A percentile compares a stretch with the other conserved stretches of the same genome.
These are phyloP conservation scores for Zoanthus gigantus DNA, from an alignment of 92 coral and sea anemone species.

Conservation along the genomic window DNA sequence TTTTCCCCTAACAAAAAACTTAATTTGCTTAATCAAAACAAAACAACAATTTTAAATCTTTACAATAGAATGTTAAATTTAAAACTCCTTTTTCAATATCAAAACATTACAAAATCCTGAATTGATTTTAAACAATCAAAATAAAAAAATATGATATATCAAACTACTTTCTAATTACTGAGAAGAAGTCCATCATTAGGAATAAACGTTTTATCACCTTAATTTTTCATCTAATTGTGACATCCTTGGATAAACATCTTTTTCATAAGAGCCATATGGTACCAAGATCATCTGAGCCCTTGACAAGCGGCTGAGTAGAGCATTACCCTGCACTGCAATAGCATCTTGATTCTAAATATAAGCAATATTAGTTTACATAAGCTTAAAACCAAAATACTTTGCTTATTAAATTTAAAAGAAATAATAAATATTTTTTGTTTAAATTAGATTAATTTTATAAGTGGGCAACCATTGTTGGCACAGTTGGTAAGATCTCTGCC, in stretches of 20 bases:
- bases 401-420: background rate
- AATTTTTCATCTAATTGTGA: constrained; percentile 26
- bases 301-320: constrained; percentile 25
- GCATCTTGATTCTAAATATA: background rate
- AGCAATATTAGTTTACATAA: background rate
- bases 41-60: too few relatives aligned
- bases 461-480: too few relatives aligned
- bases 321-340: constrained; percentile 24
- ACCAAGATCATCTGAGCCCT: constrained; percentile 30
- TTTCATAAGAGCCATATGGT: constrained; percentile 32
- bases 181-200: too few relatives aligned
- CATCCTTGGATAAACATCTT: constrained; percentile 39
- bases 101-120: too few relatives aligned
- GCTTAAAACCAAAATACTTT: background rate
- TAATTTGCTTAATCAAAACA: too few relatives aligned
- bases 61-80: too few relatives aligned
- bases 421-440: background rate
- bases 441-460: background rate
- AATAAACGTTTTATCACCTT: constrained; percentile 4
- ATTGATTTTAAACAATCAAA: too few relatives aligned
- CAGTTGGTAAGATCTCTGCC: too few relatives aligned
- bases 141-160: too few relatives aligned
- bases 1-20: too few relatives aligned
- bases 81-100: too few relatives aligned
- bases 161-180: too few relatives aligned